Conservation (phyloP, 2,797 vertebrate species). For the Phoxinus dragarum region DNA sequence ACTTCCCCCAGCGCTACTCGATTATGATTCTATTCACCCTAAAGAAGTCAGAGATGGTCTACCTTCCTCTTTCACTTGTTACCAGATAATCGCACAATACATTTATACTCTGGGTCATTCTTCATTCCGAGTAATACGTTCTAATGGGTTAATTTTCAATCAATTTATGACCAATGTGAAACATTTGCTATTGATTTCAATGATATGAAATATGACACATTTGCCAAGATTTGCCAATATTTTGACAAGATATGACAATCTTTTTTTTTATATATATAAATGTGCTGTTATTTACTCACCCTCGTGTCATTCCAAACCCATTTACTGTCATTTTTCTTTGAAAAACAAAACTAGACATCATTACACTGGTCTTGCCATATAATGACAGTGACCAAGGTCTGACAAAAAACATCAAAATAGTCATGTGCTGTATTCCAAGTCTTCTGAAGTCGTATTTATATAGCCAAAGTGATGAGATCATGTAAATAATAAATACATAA, state of each 20-base stretch:
- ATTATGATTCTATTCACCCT: slow-evolving; percentile 43
- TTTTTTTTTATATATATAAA: no score
- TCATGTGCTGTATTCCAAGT: neutral
- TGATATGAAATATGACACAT: neutral
- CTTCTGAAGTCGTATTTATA: neutral
- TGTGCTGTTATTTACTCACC: neutral
- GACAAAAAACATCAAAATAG: neutral
- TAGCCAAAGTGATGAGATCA: neutral
- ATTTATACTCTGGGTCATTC: neutral
- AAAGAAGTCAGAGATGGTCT: slow-evolving; percentile 11
- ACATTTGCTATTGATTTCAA: neutral
- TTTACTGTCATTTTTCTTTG: neutral
- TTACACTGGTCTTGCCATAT: neutral
- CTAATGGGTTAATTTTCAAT: neutral
- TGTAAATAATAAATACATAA: neutral
- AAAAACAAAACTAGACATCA: neutral
- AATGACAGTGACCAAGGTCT: neutral
- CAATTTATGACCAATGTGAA: neutral
- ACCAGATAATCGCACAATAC: neutral
- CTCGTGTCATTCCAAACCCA: neutral
- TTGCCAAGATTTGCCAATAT: neutral
- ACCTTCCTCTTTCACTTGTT: neutral
- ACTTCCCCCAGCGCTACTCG: slow-evolving; percentile 10
- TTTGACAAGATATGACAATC: no score
- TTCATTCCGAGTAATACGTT: neutral